phyloP scores from a whole-genome alignment of 2,113 vertebrate genomes.

The Chaetorhynchus papuensis region DNA sequence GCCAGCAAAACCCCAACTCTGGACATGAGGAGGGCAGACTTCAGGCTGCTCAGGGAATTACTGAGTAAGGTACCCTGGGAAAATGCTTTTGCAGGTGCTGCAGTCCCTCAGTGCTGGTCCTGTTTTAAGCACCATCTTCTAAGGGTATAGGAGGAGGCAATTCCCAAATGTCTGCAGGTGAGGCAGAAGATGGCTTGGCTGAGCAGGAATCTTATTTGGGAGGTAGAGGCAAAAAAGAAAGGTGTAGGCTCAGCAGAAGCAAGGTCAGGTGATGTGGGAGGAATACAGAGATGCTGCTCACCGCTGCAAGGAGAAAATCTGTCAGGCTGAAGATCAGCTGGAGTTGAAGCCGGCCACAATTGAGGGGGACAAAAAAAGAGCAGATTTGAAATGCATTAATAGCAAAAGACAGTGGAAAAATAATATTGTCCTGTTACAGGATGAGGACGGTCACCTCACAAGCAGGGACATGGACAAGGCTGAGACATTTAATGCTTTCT shows the following conservation, averaged over 20 bases:
- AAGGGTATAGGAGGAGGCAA: not conserved
- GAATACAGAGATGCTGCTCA: not conserved
- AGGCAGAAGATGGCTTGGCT: not conserved
- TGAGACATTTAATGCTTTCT: not conserved
- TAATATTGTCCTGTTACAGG: not conserved
- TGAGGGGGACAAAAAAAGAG: not conserved
- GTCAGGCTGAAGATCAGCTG: not conserved
- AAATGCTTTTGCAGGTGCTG: not conserved
- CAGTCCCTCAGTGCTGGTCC: not conserved
- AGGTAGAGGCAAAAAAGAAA: not conserved
- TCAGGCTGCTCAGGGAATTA: not conserved
- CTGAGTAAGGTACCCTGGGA: not conserved
- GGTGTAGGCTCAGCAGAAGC: not conserved
- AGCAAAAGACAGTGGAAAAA: not conserved
- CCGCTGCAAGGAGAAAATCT: not conserved
- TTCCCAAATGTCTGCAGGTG: not conserved
- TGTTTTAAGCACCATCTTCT: not conserved
- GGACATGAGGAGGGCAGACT: not conserved
- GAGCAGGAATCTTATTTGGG: not conserved
- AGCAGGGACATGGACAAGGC: not conserved
- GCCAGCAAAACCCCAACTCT: not conserved
- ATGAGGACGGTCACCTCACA: not conserved
- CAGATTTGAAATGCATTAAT: not conserved
- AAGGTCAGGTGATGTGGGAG: not conserved
- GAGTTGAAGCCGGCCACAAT: not conserved